Evolutionary conservation across 2,888 invertebrate species (phyloP).

Genomic region (Megastigmus dorsalis): DNA sequence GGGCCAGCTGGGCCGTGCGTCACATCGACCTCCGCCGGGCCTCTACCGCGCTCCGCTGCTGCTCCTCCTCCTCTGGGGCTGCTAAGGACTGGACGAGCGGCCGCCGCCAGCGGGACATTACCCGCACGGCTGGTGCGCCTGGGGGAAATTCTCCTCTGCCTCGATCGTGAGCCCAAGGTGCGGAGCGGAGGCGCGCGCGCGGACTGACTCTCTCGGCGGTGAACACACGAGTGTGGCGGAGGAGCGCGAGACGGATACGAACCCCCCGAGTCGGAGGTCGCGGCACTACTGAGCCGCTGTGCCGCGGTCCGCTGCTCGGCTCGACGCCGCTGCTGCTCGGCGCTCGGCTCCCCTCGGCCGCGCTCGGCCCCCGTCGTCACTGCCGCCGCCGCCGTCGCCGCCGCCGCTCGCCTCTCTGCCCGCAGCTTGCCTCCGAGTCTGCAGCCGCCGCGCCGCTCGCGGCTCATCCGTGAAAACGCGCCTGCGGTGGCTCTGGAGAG

Average conservation of each 20-base stretch:
- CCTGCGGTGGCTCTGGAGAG: too few relatives aligned
- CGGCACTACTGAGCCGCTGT: conserved; percentile 68
- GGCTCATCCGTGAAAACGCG: too few relatives aligned
- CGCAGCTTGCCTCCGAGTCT: too few relatives aligned
- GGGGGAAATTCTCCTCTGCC: neutral
- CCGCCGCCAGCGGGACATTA: neutral
- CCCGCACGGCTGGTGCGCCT: neutral
- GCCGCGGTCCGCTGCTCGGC: neutral
- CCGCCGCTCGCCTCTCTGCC: too few relatives aligned
- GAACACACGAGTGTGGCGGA: neutral
- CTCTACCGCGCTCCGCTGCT: neutral
- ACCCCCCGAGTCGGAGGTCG: conserved; percentile 68
- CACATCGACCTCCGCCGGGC: neutral
- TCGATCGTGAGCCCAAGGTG: neutral
- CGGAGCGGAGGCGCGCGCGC: neutral
- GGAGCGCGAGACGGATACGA: conserved; percentile 39
- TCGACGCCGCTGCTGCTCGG: neutral
- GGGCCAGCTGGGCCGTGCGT: neutral
- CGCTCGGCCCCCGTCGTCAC: neutral
- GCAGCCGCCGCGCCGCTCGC: too few relatives aligned
- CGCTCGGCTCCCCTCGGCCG: neutral
- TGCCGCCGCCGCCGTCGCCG: too few relatives aligned
- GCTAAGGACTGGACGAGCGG: neutral
- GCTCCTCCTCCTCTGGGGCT: conserved; percentile 8
- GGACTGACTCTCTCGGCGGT: too few relatives aligned